Conservation (phyloP, 1,140 invertebrate species). For the Varroa destructor region DNA sequence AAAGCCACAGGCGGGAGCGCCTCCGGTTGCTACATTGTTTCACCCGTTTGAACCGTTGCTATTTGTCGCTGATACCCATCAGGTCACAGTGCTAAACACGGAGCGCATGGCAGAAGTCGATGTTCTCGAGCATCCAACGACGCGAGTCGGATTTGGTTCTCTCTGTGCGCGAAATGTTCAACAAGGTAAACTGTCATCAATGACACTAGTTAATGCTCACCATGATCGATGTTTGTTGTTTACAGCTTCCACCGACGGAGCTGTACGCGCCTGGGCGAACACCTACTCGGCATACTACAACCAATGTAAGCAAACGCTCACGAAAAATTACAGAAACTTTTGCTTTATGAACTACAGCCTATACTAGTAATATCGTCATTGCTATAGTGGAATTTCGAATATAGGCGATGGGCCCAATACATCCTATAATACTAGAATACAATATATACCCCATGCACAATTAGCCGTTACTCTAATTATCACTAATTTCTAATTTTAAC, state of each 20-base stretch:
- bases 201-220: conserved; percentile 80
- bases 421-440: no score
- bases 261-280: conserved; percentile 24
- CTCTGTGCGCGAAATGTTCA: not conserved
- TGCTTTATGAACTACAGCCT: no score
- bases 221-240: conserved; percentile 58
- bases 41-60: conserved; percentile 79
- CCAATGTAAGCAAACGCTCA: not conserved
- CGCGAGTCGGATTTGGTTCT: not conserved
- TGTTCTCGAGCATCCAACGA: conserved; percentile 2
- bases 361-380: no score
- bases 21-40: conserved; percentile 45
- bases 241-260: conserved; percentile 32
- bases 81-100: conserved; percentile 14
- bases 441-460: no score
- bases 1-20: not conserved
- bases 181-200: conserved; percentile 52
- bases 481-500: no score
- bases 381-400: no score
- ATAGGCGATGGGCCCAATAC: no score
- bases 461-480: no score
- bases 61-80: conserved; percentile 55
- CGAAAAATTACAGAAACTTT: no score
- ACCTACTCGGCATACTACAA: conserved; percentile 22
- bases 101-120: conserved; percentile 18